These are phyloP conservation scores for Chymomyza costata DNA, from an alignment of 1,140 invertebrate genomes.

Conservation along the genomic window DNA sequence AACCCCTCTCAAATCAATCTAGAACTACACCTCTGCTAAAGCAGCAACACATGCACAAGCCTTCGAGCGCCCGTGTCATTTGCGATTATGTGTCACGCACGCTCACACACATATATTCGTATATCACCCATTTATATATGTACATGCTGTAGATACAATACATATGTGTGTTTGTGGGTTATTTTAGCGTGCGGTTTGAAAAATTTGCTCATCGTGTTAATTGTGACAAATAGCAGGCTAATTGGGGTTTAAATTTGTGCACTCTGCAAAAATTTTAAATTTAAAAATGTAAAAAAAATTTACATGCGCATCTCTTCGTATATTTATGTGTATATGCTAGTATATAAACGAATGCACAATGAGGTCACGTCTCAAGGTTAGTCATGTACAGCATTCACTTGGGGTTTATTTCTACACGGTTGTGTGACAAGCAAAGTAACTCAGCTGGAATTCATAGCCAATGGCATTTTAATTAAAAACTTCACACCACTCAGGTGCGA, in stretches of 20 bases:
- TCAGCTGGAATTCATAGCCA: not conserved
- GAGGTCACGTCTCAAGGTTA: conserved; percentile 13
- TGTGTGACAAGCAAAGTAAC: not conserved
- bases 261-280: conserved; percentile 2
- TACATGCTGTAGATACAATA: not conserved
- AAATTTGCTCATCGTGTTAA: conserved; percentile 23
- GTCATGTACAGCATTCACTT: not conserved
- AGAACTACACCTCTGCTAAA: no score
- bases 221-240: conserved; percentile 46
- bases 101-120: no score
- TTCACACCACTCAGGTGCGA: not conserved
- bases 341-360: not conserved
- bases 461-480: conserved; percentile 11
- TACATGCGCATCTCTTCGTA: no score
- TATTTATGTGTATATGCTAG: no score
- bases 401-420: no score
- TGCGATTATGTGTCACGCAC: not conserved
- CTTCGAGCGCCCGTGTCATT: not conserved
- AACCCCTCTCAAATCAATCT: no score
- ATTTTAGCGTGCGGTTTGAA: not conserved
- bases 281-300: no score
- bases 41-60: conserved; percentile 4
- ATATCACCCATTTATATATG: no score
- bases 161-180: not conserved
- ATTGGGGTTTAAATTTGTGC: conserved; percentile 6